Evolutionary conservation across 2,888 invertebrate species (phyloP), one percentile per base, ranked within the genome.

Genomic region (Saturnia pavonia): DNA sequence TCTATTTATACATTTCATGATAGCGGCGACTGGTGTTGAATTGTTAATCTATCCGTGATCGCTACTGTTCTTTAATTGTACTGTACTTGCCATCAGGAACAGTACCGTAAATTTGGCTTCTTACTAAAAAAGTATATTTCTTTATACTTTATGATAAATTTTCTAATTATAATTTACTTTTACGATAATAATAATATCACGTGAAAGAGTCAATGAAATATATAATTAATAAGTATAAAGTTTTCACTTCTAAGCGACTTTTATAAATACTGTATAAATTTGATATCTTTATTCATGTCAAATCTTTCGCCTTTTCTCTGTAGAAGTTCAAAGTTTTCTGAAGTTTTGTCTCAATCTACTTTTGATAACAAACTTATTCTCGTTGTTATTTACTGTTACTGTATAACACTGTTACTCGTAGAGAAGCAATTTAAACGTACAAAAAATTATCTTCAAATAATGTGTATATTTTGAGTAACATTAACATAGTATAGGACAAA

Each of bases 251-350:
- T 51, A 48, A 51, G 8, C 6, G 51, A 75, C 79, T 80, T 72
- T 80, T 78, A 25, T 60, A 22, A 69, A 67, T 63, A 69, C 70
- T 74, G 71, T 74, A 77, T 78, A 71, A 78, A 79, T 77, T 77
- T 77, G 75, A 78, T 80, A 78, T 76, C 70, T 76, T 72, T 72
- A 72, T 57, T 57, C 25, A 73, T 79, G 76, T 79, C 75, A 78
- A 78, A 79, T 80, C 77, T 77, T 78, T 79, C 73, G 71, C 71
- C 71, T 78, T 75, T 73, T 73, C 74, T 68, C 70, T 72, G 66
- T 72, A 69, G n/a, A 70, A 79, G 67, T 74, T 74, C 27, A 51
- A 66, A 34, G 67, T 45, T 57, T 68, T 68, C 4, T 19, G 34
- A 75, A 77, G 74, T 77, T 76, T 57, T 25, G 25, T 25, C 25